Evolutionary conservation across 1,140 invertebrate species (phyloP).

Genomic region (Pararge aegeria): DNA sequence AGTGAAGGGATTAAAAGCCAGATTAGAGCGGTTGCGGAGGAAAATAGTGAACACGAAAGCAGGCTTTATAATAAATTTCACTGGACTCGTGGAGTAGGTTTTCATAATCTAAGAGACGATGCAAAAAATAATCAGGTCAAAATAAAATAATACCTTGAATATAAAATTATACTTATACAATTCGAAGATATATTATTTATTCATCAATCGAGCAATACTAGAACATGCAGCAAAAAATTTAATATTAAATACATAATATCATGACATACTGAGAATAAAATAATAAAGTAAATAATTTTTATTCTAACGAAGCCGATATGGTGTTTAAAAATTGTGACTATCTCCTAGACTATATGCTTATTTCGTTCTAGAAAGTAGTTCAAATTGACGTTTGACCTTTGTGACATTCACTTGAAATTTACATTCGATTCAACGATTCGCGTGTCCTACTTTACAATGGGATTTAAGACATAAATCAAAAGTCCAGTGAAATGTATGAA

Average conservation of each 20-base stretch:
- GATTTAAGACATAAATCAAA: neutral
- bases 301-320: no score
- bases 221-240: no score
- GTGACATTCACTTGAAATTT: constrained; percentile 15
- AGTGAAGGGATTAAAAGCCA: constrained; percentile 50
- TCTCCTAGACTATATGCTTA: neutral
- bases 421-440: neutral
- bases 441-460: neutral
- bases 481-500: constrained; percentile 16
- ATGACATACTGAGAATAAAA: no score
- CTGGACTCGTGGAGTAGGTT: constrained; percentile 21
- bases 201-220: no score
- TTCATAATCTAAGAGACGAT: neutral
- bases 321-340: no score
- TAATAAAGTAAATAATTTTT: no score
- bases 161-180: no score
- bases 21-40: constrained; percentile 17
- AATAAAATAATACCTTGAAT: no score
- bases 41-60: constrained; percentile 21
- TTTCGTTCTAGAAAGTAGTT: neutral
- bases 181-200: no score
- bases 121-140: no score
- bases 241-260: no score
- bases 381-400: constrained; percentile 20
- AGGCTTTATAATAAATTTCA: constrained; percentile 18